Percentiles rank a stretch among this genome's conserved stretches.
phyloP scores from a whole-genome alignment of 2,113 vertebrate species.

The cattle (Bos taurus) region DNA sequence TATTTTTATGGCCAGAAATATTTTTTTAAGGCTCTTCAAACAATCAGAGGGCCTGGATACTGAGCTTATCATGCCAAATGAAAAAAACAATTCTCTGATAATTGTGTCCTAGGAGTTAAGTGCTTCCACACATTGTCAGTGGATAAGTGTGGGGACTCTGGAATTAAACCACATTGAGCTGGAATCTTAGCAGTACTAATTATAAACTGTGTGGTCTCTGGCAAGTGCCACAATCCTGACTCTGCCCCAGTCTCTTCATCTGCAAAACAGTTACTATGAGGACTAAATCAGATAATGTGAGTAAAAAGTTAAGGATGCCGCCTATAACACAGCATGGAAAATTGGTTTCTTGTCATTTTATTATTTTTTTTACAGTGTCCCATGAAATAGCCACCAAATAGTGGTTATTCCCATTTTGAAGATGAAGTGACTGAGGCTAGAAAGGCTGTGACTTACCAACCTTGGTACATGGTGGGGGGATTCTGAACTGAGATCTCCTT shows the following conservation, averaged over 20 bases:
- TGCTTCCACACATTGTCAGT: neutral
- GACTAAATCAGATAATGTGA: neutral
- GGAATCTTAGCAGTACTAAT: neutral
- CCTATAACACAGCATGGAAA: neutral
- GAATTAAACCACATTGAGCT: neutral
- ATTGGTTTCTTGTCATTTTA: neutral
- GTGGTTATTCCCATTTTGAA: neutral
- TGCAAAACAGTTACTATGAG: neutral
- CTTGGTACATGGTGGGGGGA: neutral
- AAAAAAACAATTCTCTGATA: neutral
- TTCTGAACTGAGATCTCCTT: neutral
- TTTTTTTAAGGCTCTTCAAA: neutral
- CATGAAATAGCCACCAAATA: neutral
- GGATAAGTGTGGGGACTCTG: neutral
- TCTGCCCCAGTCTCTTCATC: neutral
- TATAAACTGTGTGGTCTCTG: neutral
- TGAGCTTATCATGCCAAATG: neutral
- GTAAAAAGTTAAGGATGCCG: neutral
- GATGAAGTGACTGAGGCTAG: neutral
- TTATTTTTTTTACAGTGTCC: neutral
- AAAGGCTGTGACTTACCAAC: neutral
- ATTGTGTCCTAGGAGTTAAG: neutral
- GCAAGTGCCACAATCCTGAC: neutral
- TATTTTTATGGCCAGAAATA: neutral
- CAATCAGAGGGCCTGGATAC: neutral